A percentile compares a stretch with the other conserved stretches of the same genome.
phyloP scores from a whole-genome alignment of 30 jellyfish, hydroid and myxozoan genomes.

The Mastigias papua region DNA sequence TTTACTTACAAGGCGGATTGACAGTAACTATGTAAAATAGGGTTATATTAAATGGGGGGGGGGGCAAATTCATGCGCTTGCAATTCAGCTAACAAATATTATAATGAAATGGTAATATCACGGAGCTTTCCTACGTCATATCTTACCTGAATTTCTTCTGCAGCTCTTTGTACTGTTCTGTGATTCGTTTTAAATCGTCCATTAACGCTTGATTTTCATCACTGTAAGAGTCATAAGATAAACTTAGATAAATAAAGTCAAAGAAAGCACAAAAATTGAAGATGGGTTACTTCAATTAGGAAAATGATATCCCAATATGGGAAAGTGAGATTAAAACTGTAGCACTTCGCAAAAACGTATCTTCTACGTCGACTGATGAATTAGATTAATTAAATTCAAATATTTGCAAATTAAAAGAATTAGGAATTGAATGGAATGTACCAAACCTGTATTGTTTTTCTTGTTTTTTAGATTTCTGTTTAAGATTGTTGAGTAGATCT shows the following conservation, averaged over 20 bases:
- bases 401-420: too few relatives aligned
- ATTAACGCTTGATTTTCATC: constrained; percentile 85
- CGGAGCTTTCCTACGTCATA: background rate
- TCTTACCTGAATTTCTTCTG: constrained; percentile 92
- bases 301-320: too few relatives aligned
- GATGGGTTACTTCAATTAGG: too few relatives aligned
- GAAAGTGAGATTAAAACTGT: too few relatives aligned
- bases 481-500: constrained; percentile 80
- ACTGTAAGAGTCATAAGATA: constrained; percentile 39
- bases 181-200: constrained; percentile 89
- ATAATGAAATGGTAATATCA: too few relatives aligned
- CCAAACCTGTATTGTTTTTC: constrained; percentile 88
- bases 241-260: background rate
- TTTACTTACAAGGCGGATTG: too few relatives aligned
- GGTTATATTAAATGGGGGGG: too few relatives aligned
- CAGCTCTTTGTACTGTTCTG: constrained; percentile 90
- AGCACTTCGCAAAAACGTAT: too few relatives aligned
- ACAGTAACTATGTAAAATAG: too few relatives aligned
- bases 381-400: too few relatives aligned
- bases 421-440: background rate
- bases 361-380: too few relatives aligned
- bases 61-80: background rate
- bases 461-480: constrained; percentile 83
- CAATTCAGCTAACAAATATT: background rate
- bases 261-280: background rate